These are phyloP conservation scores for Carlito syrichta DNA, from an alignment of 2,113 vertebrate genomes.

Conservation along the genomic window DNA sequence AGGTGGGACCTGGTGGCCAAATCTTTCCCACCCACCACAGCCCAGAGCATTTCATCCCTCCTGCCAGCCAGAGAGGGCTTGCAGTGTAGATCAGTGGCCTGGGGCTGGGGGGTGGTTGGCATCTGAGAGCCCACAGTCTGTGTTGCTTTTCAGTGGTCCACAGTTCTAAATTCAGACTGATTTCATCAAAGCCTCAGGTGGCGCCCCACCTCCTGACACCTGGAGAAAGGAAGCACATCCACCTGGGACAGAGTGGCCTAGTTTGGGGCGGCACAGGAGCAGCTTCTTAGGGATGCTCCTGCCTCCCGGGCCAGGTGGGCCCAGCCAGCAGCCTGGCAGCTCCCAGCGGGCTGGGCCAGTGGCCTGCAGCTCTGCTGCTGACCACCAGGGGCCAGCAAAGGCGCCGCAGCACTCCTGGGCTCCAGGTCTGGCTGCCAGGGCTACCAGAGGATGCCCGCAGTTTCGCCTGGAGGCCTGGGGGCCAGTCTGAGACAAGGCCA, in stretches of 20 bases:
- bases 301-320: no score
- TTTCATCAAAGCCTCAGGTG: constrained; percentile 21
- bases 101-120: constrained; percentile 2
- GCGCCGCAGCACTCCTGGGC: constrained; percentile 25
- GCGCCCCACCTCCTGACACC: neutral
- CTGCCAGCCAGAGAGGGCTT: neutral
- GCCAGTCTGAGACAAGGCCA: neutral
- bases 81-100: neutral
- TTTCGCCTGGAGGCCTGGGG: neutral
- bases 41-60: neutral
- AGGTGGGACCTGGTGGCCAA: neutral
- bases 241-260: neutral
- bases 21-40: neutral
- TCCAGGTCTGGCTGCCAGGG: neutral
- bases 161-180: constrained; percentile 6
- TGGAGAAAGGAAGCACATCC: neutral
- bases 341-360: constrained; percentile 77
- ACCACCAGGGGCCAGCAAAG: constrained; percentile 90
- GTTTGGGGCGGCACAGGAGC: neutral
- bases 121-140: neutral
- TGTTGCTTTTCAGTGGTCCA: neutral
- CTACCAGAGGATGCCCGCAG: neutral
- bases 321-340: no score
- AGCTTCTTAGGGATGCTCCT: no score
- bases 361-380: constrained; percentile 69